A percentile compares a stretch with the other conserved stretches of the same genome.
Evolutionary conservation across 30 jellyfish, hydroid and myxozoan genomes (phyloP).

Genomic region (Aurelia sp.): DNA sequence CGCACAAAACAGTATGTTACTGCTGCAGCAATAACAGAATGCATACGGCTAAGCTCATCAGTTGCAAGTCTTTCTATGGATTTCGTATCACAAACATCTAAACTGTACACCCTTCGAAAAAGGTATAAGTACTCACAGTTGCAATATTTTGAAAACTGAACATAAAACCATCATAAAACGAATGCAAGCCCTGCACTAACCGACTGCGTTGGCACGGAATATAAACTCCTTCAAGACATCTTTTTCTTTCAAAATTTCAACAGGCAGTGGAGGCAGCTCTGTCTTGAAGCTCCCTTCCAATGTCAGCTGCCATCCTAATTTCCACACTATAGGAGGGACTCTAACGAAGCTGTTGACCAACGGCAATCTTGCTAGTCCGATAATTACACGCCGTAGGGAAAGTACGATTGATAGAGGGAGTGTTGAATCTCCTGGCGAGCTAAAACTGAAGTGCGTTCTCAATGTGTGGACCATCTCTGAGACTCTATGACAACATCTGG

Average conservation of each 20-base stretch:
- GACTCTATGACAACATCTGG: conserved; percentile 70
- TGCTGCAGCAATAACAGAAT: no score
- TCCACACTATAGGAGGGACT: conserved; percentile 97
- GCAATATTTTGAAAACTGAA: background rate
- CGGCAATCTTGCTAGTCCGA: conserved; percentile 91
- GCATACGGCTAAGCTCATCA: no score
- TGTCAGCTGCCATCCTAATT: conserved; percentile 88
- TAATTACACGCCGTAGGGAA: conserved; percentile 64
- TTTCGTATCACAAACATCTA: no score
- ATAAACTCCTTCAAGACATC: conserved; percentile 91
- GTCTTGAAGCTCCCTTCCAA: conserved; percentile 80
- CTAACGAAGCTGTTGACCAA: conserved; percentile 87
- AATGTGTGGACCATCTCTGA: conserved; percentile 85
- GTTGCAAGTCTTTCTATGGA: no score
- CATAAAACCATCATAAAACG: no score
- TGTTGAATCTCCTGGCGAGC: conserved; percentile 14
- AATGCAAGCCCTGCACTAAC: conserved; percentile 27
- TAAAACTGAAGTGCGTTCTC: conserved; percentile 48
- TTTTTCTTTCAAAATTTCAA: conserved; percentile 90
- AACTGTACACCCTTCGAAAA: no score
- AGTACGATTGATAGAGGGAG: conserved; percentile 58
- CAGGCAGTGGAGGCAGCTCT: conserved; percentile 96
- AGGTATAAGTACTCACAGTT: no score
- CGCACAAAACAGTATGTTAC: no score
- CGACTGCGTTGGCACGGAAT: conserved; percentile 84